A percentile compares a stretch with the other conserved stretches of the same genome.
Evolutionary conservation across 2,113 vertebrate genomes (phyloP).

Genomic region (Poeciliopsis occidentalis): DNA sequence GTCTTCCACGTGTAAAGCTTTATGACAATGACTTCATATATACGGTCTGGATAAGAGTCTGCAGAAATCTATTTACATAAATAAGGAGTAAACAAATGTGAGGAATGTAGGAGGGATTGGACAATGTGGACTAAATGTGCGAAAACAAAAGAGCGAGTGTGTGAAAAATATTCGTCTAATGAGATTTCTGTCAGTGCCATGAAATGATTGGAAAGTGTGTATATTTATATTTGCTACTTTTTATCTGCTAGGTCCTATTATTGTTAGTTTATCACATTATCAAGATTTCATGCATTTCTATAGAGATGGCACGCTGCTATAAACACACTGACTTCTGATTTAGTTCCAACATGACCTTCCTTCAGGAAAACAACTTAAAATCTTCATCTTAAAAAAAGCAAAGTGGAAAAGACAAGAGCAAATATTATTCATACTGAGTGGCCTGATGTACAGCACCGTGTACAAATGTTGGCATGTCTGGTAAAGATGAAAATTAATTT

Average conservation of each 20-base stretch:
- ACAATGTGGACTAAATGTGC: conserved; percentile 47
- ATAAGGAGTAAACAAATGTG: conserved; percentile 55
- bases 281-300: conserved; percentile 53
- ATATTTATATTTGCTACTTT: conserved; percentile 37
- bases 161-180: conserved; percentile 25
- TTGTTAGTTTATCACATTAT: conserved; percentile 28
- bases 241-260: conserved; percentile 22
- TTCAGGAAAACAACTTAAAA: background rate
- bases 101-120: conserved; percentile 68
- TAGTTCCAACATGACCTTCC: conserved; percentile 5
- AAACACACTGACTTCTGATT: conserved; percentile 19
- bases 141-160: conserved; percentile 7
- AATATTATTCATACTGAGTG: background rate
- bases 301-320: conserved; percentile 50
- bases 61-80: conserved; percentile 74
- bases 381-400: background rate
- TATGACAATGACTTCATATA: conserved; percentile 72
- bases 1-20: conserved; percentile 75
- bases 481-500: background rate
- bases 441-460: background rate
- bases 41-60: conserved; percentile 57
- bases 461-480: background rate
- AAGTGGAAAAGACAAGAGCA: background rate
- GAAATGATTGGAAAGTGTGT: conserved; percentile 26
- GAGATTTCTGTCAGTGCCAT: conserved; percentile 16